phyloP scores from a whole-genome alignment of 2,888 invertebrate genomes.

The Anticlea derivata region DNA sequence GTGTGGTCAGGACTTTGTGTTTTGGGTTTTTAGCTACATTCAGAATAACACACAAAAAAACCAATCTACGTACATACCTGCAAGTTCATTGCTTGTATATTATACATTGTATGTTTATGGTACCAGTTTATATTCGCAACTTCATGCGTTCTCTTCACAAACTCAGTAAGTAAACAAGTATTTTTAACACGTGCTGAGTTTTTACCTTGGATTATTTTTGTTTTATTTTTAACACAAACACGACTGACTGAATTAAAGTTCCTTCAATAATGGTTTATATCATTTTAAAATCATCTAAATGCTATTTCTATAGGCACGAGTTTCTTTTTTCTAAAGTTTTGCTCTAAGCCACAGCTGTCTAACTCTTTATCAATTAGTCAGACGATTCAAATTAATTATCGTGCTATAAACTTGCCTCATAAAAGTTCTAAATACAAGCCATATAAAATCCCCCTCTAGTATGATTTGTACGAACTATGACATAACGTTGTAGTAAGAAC shows the following conservation, averaged over 20 bases:
- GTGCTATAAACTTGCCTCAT: slow-evolving; percentile 8
- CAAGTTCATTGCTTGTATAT: too few species aligned
- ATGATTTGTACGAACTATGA: slow-evolving; percentile 9
- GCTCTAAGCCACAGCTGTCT: background rate
- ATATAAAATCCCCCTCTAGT: background rate
- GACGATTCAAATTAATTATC: slow-evolving; percentile 3
- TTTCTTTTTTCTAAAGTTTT: background rate
- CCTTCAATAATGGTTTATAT: slow-evolving; percentile 9
- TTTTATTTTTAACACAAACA: slow-evolving; percentile 14
- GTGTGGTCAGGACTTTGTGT: too few species aligned
- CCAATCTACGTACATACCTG: too few species aligned
- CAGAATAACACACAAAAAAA: too few species aligned
- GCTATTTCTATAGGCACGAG: background rate
- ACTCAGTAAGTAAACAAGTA: slow-evolving; percentile 1
- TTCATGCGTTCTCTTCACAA: slow-evolving; percentile 4
- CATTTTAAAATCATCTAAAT: background rate
- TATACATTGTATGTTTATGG: too few species aligned
- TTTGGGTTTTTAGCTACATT: too few species aligned
- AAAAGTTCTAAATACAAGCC: slow-evolving; percentile 11
- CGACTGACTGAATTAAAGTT: slow-evolving; percentile 11
- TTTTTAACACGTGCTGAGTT: slow-evolving; percentile 13
- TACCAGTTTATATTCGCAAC: too few species aligned
- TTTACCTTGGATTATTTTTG: slow-evolving; percentile 20
- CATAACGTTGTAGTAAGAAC: background rate
- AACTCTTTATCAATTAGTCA: slow-evolving; percentile 10